Conservation (phyloP, 2,113 vertebrate species). For the Myrmecophaga tridactyla region DNA sequence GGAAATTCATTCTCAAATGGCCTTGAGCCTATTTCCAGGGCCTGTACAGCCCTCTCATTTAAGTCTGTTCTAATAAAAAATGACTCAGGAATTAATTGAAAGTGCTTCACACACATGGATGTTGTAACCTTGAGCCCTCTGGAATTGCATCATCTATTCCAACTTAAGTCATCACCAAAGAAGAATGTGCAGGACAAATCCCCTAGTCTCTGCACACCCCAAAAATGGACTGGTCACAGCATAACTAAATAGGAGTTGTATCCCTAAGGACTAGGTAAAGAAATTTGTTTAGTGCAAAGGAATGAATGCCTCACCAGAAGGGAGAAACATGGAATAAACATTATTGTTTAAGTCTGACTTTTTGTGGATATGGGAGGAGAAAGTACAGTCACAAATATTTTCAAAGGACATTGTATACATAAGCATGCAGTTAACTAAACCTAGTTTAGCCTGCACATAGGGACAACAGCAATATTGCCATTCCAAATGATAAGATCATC, state of each 20-base stretch:
- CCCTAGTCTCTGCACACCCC: constrained; percentile 45
- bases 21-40: background rate
- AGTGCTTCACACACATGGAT: constrained; percentile 54
- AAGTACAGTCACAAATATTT: background rate
- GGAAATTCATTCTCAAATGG: background rate
- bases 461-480: fast-evolving
- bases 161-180: constrained; percentile 46
- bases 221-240: constrained; percentile 51
- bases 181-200: constrained; percentile 63
- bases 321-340: background rate
- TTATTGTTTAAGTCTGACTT: background rate
- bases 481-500: background rate
- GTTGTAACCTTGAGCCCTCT: constrained; percentile 74
- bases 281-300: constrained; percentile 47
- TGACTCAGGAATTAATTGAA: background rate
- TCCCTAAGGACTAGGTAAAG: constrained; percentile 41
- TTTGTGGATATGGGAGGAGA: background rate
- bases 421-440: background rate
- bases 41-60: background rate
- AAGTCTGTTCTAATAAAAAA: background rate
- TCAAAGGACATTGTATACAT: background rate
- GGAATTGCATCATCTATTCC: constrained; percentile 45
- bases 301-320: background rate
- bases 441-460: background rate
- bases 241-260: constrained; percentile 55